Percentiles rank a stretch among this genome's conserved stretches.
Evolutionary conservation across 2,888 invertebrate genomes (phyloP).

Genomic region (Tenthredo mesomela): DNA sequence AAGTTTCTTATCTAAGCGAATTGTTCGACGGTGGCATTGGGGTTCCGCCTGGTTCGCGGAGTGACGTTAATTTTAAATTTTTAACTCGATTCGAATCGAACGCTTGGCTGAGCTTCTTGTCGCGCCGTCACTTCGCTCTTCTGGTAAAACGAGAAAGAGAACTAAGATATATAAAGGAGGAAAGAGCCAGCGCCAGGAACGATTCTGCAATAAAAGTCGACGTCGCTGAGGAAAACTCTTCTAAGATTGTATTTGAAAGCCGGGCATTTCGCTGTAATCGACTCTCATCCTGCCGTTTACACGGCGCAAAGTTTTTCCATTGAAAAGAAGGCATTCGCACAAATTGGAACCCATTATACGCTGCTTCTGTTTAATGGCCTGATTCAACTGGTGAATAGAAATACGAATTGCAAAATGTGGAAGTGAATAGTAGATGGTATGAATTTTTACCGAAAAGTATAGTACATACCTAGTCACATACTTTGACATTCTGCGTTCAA

Average conservation of each 20-base stretch:
- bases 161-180: conserved; percentile 1
- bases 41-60: conserved; percentile 26
- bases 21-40: background rate
- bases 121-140: background rate
- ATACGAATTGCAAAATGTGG: conserved; percentile 24
- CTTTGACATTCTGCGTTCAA: background rate
- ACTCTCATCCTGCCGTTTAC: conserved; percentile 50
- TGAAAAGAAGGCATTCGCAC: conserved; percentile 39
- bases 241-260: conserved; percentile 42
- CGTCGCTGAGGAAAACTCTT: conserved; percentile 29
- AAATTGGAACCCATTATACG: conserved; percentile 45
- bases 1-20: conserved; percentile 16
- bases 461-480: background rate
- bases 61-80: conserved; percentile 50
- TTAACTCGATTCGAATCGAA: conserved; percentile 48
- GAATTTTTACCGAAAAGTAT: background rate
- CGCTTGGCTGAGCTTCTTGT: conserved; percentile 39
- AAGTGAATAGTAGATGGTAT: background rate
- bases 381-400: conserved; percentile 39
- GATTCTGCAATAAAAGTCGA: conserved; percentile 49
- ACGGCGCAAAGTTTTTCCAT: conserved; percentile 50
- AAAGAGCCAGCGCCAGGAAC: conserved; percentile 19
- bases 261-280: conserved; percentile 52
- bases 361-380: conserved; percentile 29
- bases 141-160: conserved; percentile 16